Evolutionary conservation across 2,797 vertebrate species (phyloP).

Genomic region (Sebastiscus tertius): DNA sequence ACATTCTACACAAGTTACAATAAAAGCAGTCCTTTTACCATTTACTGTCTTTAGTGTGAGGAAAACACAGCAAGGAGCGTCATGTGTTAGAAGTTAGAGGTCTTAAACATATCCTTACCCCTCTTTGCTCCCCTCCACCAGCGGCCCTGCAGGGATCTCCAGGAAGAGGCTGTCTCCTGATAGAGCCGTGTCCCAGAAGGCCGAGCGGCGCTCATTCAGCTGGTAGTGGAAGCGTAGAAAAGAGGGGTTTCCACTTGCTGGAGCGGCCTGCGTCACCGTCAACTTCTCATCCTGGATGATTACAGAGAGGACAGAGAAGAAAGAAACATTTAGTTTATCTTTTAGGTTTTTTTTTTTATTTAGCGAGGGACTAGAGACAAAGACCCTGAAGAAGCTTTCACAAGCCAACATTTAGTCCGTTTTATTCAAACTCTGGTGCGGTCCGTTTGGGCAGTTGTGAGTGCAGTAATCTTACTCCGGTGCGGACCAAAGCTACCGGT

Average conservation of each 20-base stretch:
- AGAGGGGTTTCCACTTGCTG: conserved; percentile 86
- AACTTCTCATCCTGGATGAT: conserved; percentile 89
- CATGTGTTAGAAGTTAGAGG: neutral
- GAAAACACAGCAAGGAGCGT: neutral
- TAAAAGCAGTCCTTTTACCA: neutral
- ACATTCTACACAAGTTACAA: neutral
- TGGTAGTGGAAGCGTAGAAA: conserved; percentile 93
- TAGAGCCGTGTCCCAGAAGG: conserved; percentile 92
- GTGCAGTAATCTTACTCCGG: too few species aligned
- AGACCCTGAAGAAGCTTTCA: too few species aligned
- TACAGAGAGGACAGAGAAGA: neutral
- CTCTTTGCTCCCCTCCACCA: conserved; percentile 96
- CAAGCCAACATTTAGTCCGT: too few species aligned
- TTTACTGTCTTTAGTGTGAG: neutral
- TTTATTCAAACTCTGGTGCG: too few species aligned
- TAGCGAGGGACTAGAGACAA: neutral
- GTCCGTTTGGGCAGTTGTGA: too few species aligned
- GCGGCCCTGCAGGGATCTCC: conserved; percentile 91
- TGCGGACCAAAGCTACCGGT: too few species aligned
- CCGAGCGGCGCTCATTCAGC: conserved; percentile 90
- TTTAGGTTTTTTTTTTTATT: too few species aligned
- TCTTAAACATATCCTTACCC: conserved; percentile 80
- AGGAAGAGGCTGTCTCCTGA: conserved; percentile 91
- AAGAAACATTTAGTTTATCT: neutral
- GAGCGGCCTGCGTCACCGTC: conserved; percentile 91